phyloP scores from a whole-genome alignment of 2,888 invertebrate species.

The Subacronicta megacephala region DNA sequence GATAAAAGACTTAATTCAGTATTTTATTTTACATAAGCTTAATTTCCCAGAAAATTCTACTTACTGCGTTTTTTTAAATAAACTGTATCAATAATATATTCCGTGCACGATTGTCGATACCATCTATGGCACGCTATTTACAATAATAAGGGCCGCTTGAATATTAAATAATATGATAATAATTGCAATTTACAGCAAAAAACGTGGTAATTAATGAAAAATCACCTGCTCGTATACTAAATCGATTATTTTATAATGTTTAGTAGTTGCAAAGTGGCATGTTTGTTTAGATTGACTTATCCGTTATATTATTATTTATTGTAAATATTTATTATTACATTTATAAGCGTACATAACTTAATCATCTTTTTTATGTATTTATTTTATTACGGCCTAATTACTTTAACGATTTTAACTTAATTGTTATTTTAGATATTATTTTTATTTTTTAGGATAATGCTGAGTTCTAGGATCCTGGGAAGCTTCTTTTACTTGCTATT shows the following conservation, averaged over 20 bases:
- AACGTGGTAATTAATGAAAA: conserved; percentile 23
- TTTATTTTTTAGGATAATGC: too few species aligned
- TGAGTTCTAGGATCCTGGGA: too few species aligned
- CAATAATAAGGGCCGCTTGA: conserved; percentile 31
- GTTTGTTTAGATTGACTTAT: too few species aligned
- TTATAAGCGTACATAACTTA: too few species aligned
- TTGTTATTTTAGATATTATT: too few species aligned
- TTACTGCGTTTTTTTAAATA: conserved; percentile 14
- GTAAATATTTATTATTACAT: too few species aligned
- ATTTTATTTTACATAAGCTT: conserved; percentile 24
- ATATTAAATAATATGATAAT: conserved; percentile 37
- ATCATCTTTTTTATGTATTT: too few species aligned
- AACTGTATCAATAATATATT: conserved; percentile 41
- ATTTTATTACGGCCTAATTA: too few species aligned
- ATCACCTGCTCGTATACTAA: conserved; percentile 21
- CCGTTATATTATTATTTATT: too few species aligned
- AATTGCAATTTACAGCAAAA: conserved; percentile 43
- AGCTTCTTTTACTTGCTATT: too few species aligned
- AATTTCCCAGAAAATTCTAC: conserved; percentile 18
- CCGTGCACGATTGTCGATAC: conserved; percentile 40
- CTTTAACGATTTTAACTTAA: too few species aligned
- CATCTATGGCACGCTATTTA: conserved; percentile 40
- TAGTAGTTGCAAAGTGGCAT: background rate
- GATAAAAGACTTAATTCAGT: background rate
- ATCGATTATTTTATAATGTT: conserved; percentile 20